Base-by-base conservation (phyloP, 2,888 invertebrate genomes). In the Tupiocoris notatus region DNA sequence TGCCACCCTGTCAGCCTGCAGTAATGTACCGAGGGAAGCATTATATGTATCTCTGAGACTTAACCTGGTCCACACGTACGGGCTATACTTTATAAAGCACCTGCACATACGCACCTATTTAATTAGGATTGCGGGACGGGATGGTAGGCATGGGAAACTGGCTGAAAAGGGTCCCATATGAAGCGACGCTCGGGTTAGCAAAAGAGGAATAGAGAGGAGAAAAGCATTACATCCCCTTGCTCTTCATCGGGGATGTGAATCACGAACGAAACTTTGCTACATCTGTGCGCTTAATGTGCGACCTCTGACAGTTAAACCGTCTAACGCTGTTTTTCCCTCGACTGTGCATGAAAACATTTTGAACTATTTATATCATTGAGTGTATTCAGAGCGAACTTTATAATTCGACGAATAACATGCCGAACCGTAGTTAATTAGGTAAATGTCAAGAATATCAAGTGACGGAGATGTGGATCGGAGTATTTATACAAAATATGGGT, bases 71-170 rank as follows among this genome's bases (percentile, higher is more conserved):
- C 25, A 59, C 71, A 71, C 71, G 71, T 71, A 59, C 12, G 2
- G 16, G 61, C 71, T 16, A 71, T 71, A 61, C 20, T 61, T 71
- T 61, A 71, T 25, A 21, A 25, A 71, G 61, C 71, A 71, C 71
- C 71, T 71, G 71, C 71, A 71, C 59, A 61, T 61, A 59, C 71
- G 71, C 71, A 71, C 71, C 71, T 71, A 71, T 71, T 71, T 71
- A 71, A 71, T 71, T 71, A 71, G 71, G 61, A 61, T 18, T 59
- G 61, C n/a, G n/a, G 61, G 39, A 39, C 39, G 59, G 7, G 17
- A 59, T 9, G 20, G 59, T 6, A n/a, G 16, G 20, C 7, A 59
- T 9, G 59, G 59, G 39, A 12, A 39, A 39, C 39, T 12, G 3
- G 12, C 39, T 7, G 12, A 12, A 39, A 12, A 3, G 12, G 39